Evolutionary conservation across 2,888 invertebrate species (phyloP).

Genomic region (Eilema griseolum): DNA sequence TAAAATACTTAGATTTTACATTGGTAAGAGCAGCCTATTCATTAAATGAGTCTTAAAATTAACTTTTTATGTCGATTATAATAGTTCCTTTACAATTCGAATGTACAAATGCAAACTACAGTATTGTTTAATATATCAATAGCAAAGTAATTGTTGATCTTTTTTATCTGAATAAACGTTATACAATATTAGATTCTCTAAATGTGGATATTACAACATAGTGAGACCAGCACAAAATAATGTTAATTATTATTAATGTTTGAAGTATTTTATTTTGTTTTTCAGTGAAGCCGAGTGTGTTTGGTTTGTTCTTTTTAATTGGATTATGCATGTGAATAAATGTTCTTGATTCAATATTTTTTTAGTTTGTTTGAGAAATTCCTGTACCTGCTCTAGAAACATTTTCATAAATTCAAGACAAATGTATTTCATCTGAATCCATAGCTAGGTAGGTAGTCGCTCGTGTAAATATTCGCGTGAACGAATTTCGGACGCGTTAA

Average conservation of each 20-base stretch:
- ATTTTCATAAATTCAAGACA: conserved; percentile 12
- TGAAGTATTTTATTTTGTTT: conserved; percentile 71
- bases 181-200: conserved; percentile 21
- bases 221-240: conserved; percentile 66
- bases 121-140: conserved; percentile 34
- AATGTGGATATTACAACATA: conserved; percentile 33
- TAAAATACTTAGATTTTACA: conserved; percentile 6
- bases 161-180: conserved; percentile 23
- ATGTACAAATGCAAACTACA: conserved; percentile 31
- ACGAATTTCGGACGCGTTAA: conserved; percentile 32
- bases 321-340: conserved; percentile 85
- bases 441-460: conserved; percentile 34
- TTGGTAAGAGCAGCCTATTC: not conserved
- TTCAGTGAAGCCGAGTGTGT: conserved; percentile 80
- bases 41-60: not conserved
- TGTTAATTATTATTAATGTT: conserved; percentile 63
- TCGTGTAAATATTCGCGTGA: conserved; percentile 27
- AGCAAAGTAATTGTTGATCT: conserved; percentile 24
- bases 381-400: conserved; percentile 29
- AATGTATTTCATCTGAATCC: not conserved
- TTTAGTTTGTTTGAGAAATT: conserved; percentile 58
- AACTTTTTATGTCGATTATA: conserved; percentile 11
- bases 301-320: conserved; percentile 81
- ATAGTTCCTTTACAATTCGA: conserved; percentile 35
- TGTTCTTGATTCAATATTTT: conserved; percentile 77